phyloP scores from a whole-genome alignment of 2,888 invertebrate species.

The Luperina testacea region DNA sequence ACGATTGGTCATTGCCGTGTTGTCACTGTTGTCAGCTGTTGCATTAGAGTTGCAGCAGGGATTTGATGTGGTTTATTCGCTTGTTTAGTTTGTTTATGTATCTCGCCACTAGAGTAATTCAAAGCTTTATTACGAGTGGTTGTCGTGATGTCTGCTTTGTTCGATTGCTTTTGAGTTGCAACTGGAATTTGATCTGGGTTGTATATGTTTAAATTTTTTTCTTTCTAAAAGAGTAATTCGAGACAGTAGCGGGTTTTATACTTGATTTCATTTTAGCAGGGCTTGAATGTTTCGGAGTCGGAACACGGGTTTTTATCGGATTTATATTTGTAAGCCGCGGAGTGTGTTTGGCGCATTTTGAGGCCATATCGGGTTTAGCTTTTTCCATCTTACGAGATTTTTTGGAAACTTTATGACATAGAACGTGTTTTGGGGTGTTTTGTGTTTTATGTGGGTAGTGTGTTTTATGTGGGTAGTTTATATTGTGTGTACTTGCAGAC shows the following conservation, averaged over 20 bases:
- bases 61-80: background rate
- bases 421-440: slow-evolving; percentile 11
- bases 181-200: background rate
- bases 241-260: background rate
- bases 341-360: background rate
- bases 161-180: background rate
- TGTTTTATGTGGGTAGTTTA: background rate
- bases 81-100: background rate
- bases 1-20: background rate
- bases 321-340: background rate
- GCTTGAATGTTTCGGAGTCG: background rate
- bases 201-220: background rate
- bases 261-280: slow-evolving; percentile 5
- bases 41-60: background rate
- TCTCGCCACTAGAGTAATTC: background rate
- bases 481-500: slow-evolving; percentile 2
- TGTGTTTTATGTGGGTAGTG: slow-evolving; percentile 17
- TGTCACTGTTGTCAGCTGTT: slow-evolving; percentile 4
- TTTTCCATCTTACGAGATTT: background rate
- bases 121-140: background rate
- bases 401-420: background rate
- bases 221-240: slow-evolving; percentile 2
- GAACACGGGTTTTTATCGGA: background rate
- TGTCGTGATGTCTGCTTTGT: background rate
- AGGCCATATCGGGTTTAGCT: background rate